A percentile compares a stretch with the other conserved stretches of the same genome.
These are phyloP conservation scores for Drosophila yakuba DNA, from an alignment of 1,140 invertebrate genomes.

Conservation along the genomic window DNA sequence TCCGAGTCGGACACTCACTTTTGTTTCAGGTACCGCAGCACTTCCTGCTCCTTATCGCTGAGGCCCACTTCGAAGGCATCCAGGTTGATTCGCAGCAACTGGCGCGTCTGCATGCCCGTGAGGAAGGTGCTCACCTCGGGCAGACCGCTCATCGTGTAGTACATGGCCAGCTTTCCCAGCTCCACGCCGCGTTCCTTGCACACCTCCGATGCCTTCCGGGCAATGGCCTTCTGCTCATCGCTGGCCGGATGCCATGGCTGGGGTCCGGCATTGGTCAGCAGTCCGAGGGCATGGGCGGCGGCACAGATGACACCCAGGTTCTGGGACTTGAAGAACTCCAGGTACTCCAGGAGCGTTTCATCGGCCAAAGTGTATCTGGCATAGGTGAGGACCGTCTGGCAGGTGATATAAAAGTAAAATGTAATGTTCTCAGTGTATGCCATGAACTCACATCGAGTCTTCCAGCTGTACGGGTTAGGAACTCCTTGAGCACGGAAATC, in stretches of 20 bases:
- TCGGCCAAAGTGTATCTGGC: constrained; percentile 92
- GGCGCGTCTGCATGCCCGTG: constrained; percentile 88
- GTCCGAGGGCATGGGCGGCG: constrained; percentile 91
- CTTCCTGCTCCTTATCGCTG: constrained; percentile 86
- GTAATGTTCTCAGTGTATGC: background rate
- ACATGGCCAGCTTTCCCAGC: constrained; percentile 89
- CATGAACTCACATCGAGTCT: constrained; percentile 65
- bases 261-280: constrained; percentile 91
- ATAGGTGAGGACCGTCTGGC: constrained; percentile 92
- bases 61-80: constrained; percentile 87
- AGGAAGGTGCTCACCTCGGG: constrained; percentile 87
- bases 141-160: constrained; percentile 86
- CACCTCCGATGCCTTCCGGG: constrained; percentile 86
- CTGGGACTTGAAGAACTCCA: constrained; percentile 89
- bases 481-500: constrained; percentile 90
- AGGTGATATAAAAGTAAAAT: background rate
- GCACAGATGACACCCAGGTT: constrained; percentile 94
- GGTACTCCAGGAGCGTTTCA: constrained; percentile 89
- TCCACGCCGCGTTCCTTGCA: constrained; percentile 90
- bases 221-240: constrained; percentile 88
- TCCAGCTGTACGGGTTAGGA: constrained; percentile 86
- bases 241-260: constrained; percentile 93
- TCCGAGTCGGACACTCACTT: constrained; percentile 86
- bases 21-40: constrained; percentile 87
- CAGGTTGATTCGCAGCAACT: constrained; percentile 88